Base-by-base conservation (phyloP, 2,888 invertebrate species). In the Epistrophe eligans region DNA sequence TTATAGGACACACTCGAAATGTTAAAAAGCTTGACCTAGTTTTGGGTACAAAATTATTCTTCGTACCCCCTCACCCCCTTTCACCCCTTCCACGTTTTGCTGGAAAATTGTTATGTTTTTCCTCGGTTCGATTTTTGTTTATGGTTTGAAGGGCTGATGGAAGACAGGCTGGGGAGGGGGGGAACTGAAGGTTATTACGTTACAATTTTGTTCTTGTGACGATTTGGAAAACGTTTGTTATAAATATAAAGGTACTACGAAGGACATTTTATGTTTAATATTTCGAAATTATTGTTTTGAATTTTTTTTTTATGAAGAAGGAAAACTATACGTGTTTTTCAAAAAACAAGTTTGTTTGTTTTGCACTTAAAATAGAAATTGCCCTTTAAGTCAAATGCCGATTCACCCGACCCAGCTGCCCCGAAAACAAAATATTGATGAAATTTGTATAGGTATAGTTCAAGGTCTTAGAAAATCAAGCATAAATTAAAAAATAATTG, bases 1-100 rank as follows among this genome's bases (percentile, higher is more conserved):
- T 35, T 35, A 35, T 35, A 79, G 84, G 79, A 84, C 79, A 84
- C 52, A 84, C 79, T 79, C 35, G 52, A 71, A 84, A 71, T 79
- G 74, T 79, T 84, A 72, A 79, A 79, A 84, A 55, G 66, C 79
- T 76, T 79, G 79, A 79, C 84, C 35, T 58, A 58, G 58, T 58
- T 58, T 58, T 10, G 58, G 35, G 32, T n/a, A 35, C 17, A 50
- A 67, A 38, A 67, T 48, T 48, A 45, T n/a, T n/a, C 45, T 45
- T 45, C n/a, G n/a, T n/a, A n/a, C n/a, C n/a, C n/a, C 43, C 11
- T 43, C 43, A 32, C 15, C 8, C 28, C 4, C 0, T n/a, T 3
- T n/a, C n/a, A n/a, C 32, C 32, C n/a, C 60, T 5, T 24, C 7
- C 64, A 9, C 11, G 15, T 5, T 64, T 32, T 32, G 6, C 45